Evolutionary conservation across 2,888 invertebrate species (phyloP), one percentile per base, ranked within the genome.

Genomic region (Boloria selene): DNA sequence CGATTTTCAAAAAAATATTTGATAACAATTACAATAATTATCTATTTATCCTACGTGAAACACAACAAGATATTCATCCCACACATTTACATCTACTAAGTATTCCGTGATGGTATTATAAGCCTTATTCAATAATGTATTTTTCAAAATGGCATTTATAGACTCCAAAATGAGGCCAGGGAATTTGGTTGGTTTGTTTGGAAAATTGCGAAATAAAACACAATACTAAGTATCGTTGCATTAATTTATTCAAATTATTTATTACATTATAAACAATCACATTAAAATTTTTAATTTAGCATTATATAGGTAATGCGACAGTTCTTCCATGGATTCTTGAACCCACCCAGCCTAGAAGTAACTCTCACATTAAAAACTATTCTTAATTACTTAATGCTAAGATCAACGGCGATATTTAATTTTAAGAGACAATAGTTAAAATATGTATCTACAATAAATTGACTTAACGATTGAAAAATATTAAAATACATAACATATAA

Each of bases 341-440:
- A 86, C 77, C 86, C 87, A 84, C 85, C 87, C 91, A 90, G 90
- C 90, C 90, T 78, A 62, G 81, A 84, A 86, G 85, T 82, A 78
- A 81, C 67, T 77, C 80, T 79, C 80, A 81, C 84, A 81, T 79
- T 74, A 61, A 47, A 1, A 62, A 69, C 62, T 62, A 45, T 17
- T 45, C 51, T 26, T 49, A 49, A 54, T 7, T 7, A 47, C n/a
- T 18, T 17, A 44, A 42, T 42, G 14, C n/a, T 38, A 50, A 13
- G 14, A 22, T 16, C n/a, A 26, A 44, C 61, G 61, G 61, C 59
- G 59, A 50, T 50, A 38, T 59, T 31, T 14, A 59, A 14, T 59
- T 49, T 49, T 13, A 50, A 38, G 18, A 49, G 31, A 49, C 31
- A 44, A 56, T 26, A 56, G n/a, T 50, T 55, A 18, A 7, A 18